Base-by-base conservation (phyloP, 53 echinoderm and acorn worm species). In the Arbacia lixula region DNA sequence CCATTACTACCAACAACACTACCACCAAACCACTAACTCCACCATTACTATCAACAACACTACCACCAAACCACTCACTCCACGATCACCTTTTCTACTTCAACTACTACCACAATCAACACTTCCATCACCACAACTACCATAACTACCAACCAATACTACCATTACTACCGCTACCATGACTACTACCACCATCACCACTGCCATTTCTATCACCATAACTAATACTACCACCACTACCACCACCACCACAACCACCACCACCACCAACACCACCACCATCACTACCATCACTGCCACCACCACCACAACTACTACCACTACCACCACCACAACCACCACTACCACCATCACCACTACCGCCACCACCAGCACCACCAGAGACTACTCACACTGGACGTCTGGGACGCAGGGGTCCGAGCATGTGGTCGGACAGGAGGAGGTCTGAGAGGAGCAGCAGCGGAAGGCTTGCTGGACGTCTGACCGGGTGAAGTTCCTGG, bases 381-480 rank as follows among this genome's bases (percentile, higher is more conserved):
- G 8, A 1, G 0, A 56, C 60, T 17, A 6, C 28, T 2, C 10
- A 29, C 60, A 28, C n/a, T n/a, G n/a, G 39, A 78, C 60, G 39
- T 78, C 28, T 26, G 79, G 79, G 14, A 57, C 22, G 60, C 79
- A 78, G 28, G 58, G 58, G 6, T 60, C 27, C 0, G 79, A 78
- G 19, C 79, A 78, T 0, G 36, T 36, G 10, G 75, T 75, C 2
- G 55, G 29, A 37, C 75, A 75, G 0, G 75, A 21, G 5, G 54
- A 36, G 24, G 33, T 75, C 33, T 28, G 5, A 5, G 53, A 33
- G 21, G 75, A 33, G 17, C 75, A 75, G 55, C 75, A 75, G 6
- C 4, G 32, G 32, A 75, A 75, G 55, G 53, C 53, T 36, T 75
- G 36, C 17, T 20, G 3, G 42, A 53, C 52, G 22, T 75, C 75